Evolutionary conservation across 2,888 invertebrate species (phyloP).

Genomic region (Drosophila pseudotakahashii): DNA sequence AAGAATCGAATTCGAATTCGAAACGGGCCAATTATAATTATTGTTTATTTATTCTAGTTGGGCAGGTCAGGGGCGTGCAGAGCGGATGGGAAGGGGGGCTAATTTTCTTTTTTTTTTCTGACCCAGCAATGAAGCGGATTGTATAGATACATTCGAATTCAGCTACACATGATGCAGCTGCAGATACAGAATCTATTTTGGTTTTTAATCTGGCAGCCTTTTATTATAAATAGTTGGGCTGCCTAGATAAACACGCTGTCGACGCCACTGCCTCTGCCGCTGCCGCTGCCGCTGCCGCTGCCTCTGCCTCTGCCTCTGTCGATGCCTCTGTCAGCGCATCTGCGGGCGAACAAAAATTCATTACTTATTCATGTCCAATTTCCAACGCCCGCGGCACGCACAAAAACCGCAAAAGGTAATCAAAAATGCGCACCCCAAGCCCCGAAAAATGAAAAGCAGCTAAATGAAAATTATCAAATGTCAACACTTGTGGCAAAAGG

Average conservation of each 20-base stretch:
- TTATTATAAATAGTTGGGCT: constrained; percentile 74
- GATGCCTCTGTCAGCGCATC: constrained; percentile 2
- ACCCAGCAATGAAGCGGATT: constrained; percentile 12
- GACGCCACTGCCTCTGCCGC: constrained; percentile 25
- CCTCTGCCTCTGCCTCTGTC: not conserved
- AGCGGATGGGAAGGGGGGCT: not conserved
- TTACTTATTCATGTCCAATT: constrained; percentile 58
- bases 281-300: not conserved
- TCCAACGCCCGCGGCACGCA: constrained; percentile 29
- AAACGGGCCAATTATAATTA: constrained; percentile 61
- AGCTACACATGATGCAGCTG: constrained; percentile 26
- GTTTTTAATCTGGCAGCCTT: constrained; percentile 74
- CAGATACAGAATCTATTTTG: constrained; percentile 69
- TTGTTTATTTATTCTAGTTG: constrained; percentile 65
- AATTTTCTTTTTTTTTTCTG: not conserved
- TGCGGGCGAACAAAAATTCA: constrained; percentile 15
- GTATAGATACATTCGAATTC: constrained; percentile 29
- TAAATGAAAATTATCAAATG: constrained; percentile 23
- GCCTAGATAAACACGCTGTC: constrained; percentile 64
- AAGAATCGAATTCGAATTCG: constrained; percentile 21
- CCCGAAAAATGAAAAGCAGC: not conserved
- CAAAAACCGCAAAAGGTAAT: constrained; percentile 31
- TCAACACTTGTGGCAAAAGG: constrained; percentile 10
- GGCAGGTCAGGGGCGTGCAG: constrained; percentile 1
- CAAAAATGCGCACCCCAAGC: constrained; percentile 17